Base-by-base conservation (phyloP, 2,888 invertebrate species). In the Spatulosminthurus flaviceps region DNA sequence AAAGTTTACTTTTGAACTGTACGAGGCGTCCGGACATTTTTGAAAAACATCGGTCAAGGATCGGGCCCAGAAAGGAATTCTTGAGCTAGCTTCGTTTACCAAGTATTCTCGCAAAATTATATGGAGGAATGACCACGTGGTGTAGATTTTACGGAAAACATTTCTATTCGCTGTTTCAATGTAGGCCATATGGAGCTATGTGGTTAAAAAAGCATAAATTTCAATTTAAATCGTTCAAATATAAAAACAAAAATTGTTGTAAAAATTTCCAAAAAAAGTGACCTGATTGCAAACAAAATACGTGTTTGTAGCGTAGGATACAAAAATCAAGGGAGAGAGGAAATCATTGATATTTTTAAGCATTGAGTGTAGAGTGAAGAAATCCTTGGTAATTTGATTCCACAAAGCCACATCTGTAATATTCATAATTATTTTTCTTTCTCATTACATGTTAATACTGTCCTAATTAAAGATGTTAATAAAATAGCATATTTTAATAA, bases 231-330 rank as follows among this genome's bases (percentile, higher is more conserved):
- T 34, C 34, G 13, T 51, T 51, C 16, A 9, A 24, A n/a, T 7
- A 67, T 19, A 67, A 34, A 9, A 69, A 69, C 11, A 69, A 34
- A 34, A 29, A 29, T 51, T 16, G 24, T 5, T 41, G 4, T 72
- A 41, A 19, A 71, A 71, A 34, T 34, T 9, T 7, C 9, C 34
- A 34, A 34, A 7, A 34, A 22, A 24, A n/a, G n/a, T n/a, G n/a
- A 77, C 77, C 51, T 77, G 77, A 22, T 66, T 22, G 67, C 77
- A 77, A 7, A 77, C 26, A 19, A 43, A 77, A 24, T 77, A 77
- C 16, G 66, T 26, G 43, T 69, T 77, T 16, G 43, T 22, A 5
- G 22, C 77, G 28, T 42, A 77, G 21, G 77, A 69, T 11, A 69
- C 11, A 24, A 77, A 67, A 19, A 77, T 69, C 24, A 77, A 42